phyloP scores from a whole-genome alignment of 2,113 vertebrate species.

The Nicator chloris region DNA sequence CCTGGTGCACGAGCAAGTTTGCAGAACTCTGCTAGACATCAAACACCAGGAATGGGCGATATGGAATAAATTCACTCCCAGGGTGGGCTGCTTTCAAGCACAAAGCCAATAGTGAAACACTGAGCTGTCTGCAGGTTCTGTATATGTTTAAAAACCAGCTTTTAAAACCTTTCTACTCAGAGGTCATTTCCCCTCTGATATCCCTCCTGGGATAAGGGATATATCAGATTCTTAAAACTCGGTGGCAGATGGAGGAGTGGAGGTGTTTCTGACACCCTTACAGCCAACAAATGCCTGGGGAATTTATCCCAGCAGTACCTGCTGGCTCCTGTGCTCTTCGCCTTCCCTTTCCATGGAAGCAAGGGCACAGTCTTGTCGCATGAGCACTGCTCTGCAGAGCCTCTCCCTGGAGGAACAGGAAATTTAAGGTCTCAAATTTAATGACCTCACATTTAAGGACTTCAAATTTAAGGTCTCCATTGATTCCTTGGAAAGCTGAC shows the following conservation, averaged over 20 bases:
- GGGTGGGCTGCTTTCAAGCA: background rate
- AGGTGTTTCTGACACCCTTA: background rate
- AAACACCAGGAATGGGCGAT: background rate
- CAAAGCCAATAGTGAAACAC: background rate
- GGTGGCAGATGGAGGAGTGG: background rate
- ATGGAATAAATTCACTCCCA: background rate
- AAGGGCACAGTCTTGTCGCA: background rate
- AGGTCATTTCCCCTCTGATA: background rate
- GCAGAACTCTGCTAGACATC: background rate
- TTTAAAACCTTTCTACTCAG: background rate
- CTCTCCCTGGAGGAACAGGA: background rate
- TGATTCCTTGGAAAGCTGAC: background rate
- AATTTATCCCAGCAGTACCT: background rate
- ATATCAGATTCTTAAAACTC: background rate
- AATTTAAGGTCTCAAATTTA: background rate
- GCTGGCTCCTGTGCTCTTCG: background rate
- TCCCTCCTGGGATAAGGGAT: background rate
- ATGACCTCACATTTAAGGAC: background rate
- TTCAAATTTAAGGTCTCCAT: too few relatives aligned
- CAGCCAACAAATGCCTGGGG: background rate
- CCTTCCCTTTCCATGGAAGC: background rate
- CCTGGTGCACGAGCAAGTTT: background rate
- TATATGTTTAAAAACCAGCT: background rate
- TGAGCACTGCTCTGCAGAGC: background rate
- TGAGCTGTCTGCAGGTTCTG: background rate